These are phyloP conservation scores for Parotocinclus haroldoi DNA, from an alignment of 2,797 vertebrate species.

Conservation along the genomic window DNA sequence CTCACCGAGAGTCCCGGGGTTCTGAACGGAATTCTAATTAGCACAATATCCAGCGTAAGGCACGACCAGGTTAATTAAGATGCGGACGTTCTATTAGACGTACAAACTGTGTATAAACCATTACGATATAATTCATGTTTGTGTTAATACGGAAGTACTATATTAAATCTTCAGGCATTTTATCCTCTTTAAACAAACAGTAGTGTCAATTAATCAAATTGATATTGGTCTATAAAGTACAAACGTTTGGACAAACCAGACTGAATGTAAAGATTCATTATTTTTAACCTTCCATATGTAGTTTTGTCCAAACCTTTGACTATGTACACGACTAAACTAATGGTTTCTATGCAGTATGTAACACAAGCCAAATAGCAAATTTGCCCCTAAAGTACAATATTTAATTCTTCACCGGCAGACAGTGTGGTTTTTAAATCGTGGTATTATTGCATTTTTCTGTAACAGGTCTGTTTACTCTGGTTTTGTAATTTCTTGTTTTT, in stretches of 20 bases:
- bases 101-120: conserved; percentile 38
- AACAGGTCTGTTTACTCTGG: conserved; percentile 33
- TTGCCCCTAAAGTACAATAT: conserved; percentile 22
- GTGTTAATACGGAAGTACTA: background rate
- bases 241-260: conserved; percentile 4
- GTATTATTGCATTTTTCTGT: conserved; percentile 48
- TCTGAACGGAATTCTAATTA: conserved; percentile 45
- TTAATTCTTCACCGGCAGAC: conserved; percentile 31
- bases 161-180: background rate
- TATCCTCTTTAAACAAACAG: background rate
- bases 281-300: too few species aligned
- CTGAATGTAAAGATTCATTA: background rate
- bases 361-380: conserved; percentile 22
- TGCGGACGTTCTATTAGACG: conserved; percentile 26
- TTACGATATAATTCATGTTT: conserved; percentile 19
- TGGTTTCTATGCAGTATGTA: conserved; percentile 41
- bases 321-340: conserved; percentile 11
- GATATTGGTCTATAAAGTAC: conserved; percentile 1
- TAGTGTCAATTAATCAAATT: background rate
- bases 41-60: conserved; percentile 43
- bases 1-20: background rate
- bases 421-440: conserved; percentile 43
- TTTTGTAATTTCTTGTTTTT: conserved; percentile 46
- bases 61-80: conserved; percentile 23
- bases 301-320: conserved; percentile 6